phyloP scores from a whole-genome alignment of 2,888 invertebrate species.

The Eugnorisma glareosa region DNA sequence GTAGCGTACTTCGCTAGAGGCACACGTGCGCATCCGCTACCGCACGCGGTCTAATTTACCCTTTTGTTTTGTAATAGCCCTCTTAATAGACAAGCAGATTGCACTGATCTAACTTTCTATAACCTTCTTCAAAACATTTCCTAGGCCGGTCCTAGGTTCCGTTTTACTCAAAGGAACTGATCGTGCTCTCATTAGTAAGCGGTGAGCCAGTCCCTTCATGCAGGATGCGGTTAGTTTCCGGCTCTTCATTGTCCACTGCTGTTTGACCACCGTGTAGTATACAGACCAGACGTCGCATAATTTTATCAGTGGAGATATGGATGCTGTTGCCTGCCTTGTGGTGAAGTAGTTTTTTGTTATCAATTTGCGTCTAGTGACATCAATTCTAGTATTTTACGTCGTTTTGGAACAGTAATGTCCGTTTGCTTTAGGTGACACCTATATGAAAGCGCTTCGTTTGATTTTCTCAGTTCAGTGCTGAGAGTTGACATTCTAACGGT shows the following conservation, averaged over 20 bases:
- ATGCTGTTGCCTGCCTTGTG: background rate
- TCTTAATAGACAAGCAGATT: too few species aligned
- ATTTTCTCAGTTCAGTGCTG: background rate
- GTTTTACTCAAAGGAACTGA: constrained; percentile 32
- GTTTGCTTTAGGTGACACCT: too few species aligned
- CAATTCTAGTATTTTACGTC: too few species aligned
- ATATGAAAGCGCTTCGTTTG: background rate
- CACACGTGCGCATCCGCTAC: too few species aligned
- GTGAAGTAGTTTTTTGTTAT: background rate
- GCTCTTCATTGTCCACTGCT: constrained; percentile 38
- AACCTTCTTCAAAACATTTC: background rate
- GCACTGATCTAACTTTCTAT: background rate
- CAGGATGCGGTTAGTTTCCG: constrained; percentile 56
- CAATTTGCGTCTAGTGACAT: background rate
- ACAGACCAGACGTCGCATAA: constrained; percentile 1
- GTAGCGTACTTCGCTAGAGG: too few species aligned
- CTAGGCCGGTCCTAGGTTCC: background rate
- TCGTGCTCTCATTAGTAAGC: constrained; percentile 48
- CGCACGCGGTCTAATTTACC: too few species aligned
- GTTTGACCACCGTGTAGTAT: constrained; percentile 20
- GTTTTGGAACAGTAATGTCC: background rate
- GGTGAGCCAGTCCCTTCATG: constrained; percentile 36
- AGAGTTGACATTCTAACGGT: background rate
- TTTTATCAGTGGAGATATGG: constrained; percentile 24
- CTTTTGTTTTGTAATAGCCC: too few species aligned